A percentile compares a stretch with the other conserved stretches of the same genome.
These are phyloP conservation scores for Teleogryllus oceanicus DNA, from an alignment of 2,888 invertebrate species.

Conservation along the genomic window DNA sequence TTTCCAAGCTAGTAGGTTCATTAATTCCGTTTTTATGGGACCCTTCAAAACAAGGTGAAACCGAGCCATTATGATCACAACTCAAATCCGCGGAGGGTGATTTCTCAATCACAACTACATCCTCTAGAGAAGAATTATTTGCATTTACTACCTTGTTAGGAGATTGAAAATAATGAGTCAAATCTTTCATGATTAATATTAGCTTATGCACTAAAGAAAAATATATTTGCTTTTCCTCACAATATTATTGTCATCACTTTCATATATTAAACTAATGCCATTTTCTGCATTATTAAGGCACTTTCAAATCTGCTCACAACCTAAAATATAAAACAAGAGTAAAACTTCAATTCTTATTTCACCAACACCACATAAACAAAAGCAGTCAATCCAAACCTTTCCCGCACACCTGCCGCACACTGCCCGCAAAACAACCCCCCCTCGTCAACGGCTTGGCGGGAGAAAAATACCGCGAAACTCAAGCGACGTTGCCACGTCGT, in stretches of 20 bases:
- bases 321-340: too few relatives aligned
- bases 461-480: slow-evolving; percentile 3
- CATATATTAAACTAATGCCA: too few relatives aligned
- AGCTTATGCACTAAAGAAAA: not conserved
- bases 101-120: not conserved
- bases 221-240: not conserved
- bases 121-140: not conserved
- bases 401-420: not conserved
- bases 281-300: too few relatives aligned
- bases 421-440: not conserved
- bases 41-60: not conserved
- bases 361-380: not conserved
- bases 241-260: not conserved
- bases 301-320: too few relatives aligned
- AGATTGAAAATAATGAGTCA: slow-evolving; percentile 32
- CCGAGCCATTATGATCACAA: not conserved
- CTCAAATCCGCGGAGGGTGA: not conserved
- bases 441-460: not conserved
- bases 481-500: not conserved
- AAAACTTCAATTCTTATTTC: not conserved
- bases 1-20: too few relatives aligned
- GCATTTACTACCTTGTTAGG: not conserved
- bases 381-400: not conserved
- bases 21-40: too few relatives aligned
- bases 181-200: slow-evolving; percentile 27